These are phyloP conservation scores for Halocynthia roretzi DNA, from an alignment of 23 tunicate genomes.

Conservation along the genomic window DNA sequence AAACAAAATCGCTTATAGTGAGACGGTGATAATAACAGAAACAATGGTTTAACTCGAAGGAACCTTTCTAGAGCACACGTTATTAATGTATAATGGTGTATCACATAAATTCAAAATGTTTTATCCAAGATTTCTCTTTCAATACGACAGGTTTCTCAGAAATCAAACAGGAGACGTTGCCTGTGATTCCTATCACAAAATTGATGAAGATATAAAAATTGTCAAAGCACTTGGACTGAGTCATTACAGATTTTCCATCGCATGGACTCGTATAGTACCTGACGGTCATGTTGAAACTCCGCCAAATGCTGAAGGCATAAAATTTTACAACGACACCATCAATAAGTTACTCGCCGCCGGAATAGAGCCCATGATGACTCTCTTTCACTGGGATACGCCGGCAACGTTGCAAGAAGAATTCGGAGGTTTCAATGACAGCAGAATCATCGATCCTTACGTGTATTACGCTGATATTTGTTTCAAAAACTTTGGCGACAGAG, in stretches of 20 bases:
- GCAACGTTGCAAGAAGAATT: slow-evolving; percentile 76
- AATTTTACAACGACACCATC: slow-evolving; percentile 74
- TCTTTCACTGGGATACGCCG: slow-evolving; percentile 94
- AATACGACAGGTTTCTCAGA: slow-evolving; percentile 29
- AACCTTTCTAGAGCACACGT: no score
- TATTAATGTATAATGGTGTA: no score
- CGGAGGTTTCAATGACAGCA: slow-evolving; percentile 78
- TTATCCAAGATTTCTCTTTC: no score
- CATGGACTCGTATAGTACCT: slow-evolving; percentile 90
- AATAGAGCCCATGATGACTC: slow-evolving; percentile 81
- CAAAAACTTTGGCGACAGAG: slow-evolving; percentile 83
- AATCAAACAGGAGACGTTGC: slow-evolving; percentile 91
- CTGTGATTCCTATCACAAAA: slow-evolving; percentile 71
- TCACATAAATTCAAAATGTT: no score
- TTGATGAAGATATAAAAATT: slow-evolving; percentile 62
- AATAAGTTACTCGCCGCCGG: slow-evolving; percentile 55
- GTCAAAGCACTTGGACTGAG: slow-evolving; percentile 73
- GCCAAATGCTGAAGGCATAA: slow-evolving; percentile 56
- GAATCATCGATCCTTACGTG: slow-evolving; percentile 53
- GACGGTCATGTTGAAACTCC: slow-evolving; percentile 49
- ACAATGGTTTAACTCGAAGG: no score
- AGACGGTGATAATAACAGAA: no score
- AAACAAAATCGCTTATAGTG: no score
- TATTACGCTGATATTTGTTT: slow-evolving; percentile 67
- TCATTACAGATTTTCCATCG: slow-evolving; percentile 86